Base-by-base conservation (phyloP, 2,888 invertebrate genomes). In the Rhorus exstirpatorius region DNA sequence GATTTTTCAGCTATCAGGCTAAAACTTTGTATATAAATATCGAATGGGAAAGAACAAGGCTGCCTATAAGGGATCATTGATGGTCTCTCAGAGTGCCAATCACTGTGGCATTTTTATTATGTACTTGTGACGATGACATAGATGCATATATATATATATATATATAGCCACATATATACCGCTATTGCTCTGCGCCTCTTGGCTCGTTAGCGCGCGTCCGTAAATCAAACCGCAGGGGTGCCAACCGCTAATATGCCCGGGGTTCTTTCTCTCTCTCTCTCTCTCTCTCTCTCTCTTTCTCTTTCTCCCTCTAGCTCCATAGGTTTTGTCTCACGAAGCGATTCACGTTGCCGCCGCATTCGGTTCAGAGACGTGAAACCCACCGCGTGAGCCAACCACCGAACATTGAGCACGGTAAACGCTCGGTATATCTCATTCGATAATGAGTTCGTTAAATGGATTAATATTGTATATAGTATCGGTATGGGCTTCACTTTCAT, bases 171-270 rank as follows among this genome's bases (percentile, higher is more conserved):
- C 38, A 21, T 72, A 68, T 67, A 60, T 17, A 70, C 41, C 44
- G 81, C 53, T 71, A 51, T 77, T 53, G 75, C 55, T 55, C 61
- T 79, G 85, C 77, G 86, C 71, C 84, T 85, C 86, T 86, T 86
- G 89, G 87, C 91, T 92, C 91, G 91, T 92, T 92, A 92, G 91
- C 88, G 90, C 87, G 88, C 85, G 90, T 86, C 89, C 91, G 91
- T 92, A 92, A 92, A 92, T 92, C 91, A 92, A 92, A 90, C 91
- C 91, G 88, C 91, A 90, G 91, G 91, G 91, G 91, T 91, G 91
- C 91, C 88, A 91, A 91, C 89, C 91, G 89, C 90, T 91, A 91
- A 91, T 91, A 91, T 90, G 89, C 87, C 86, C 86, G 84, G 84
- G 87, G 85, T 35, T 51, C 85, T 86, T 84, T 87, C 75, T 51